Evolutionary conservation across 2,888 invertebrate genomes (phyloP).

Genomic region (Lepas anatifera): DNA sequence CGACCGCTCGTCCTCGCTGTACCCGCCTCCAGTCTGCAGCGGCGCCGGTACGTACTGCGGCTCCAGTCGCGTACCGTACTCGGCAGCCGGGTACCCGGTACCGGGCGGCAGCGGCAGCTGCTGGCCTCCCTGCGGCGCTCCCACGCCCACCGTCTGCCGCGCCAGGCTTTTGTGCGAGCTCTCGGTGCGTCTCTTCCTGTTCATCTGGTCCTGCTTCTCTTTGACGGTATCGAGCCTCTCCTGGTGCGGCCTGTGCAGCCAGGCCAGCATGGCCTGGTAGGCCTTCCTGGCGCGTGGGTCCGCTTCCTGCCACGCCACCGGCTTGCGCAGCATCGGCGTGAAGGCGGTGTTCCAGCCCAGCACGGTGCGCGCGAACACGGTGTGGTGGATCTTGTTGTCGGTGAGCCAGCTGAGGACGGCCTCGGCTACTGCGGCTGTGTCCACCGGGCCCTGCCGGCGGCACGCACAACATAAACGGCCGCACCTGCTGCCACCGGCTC

Average conservation of each 20-base stretch:
- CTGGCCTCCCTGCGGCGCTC: not conserved
- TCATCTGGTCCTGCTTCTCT: not conserved
- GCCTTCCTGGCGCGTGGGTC: not conserved
- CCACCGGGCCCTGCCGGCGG: constrained; percentile 16
- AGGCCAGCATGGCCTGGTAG: not conserved
- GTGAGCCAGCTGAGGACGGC: constrained; percentile 10
- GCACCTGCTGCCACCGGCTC: not conserved
- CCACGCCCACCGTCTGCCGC: not conserved
- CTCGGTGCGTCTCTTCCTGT: constrained; percentile 7
- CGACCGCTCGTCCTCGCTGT: not conserved
- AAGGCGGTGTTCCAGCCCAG: constrained; percentile 9
- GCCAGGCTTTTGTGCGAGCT: not conserved
- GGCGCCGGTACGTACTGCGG: not conserved
- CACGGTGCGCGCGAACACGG: constrained; percentile 13
- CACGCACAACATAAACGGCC: not conserved
- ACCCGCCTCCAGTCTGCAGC: not conserved
- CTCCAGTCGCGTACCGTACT: not conserved
- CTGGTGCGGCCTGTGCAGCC: constrained; percentile 4
- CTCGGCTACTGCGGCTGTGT: not conserved
- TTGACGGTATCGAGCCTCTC: not conserved
- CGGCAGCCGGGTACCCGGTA: not conserved
- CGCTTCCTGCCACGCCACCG: not conserved
- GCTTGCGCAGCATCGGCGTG: constrained; percentile 7
- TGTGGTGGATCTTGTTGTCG: constrained; percentile 14
- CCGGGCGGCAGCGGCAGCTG: not conserved